Percentiles rank a stretch among this genome's conserved stretches.
Conservation (phyloP, 2,113 vertebrate species). For the Mustelus asterias region DNA sequence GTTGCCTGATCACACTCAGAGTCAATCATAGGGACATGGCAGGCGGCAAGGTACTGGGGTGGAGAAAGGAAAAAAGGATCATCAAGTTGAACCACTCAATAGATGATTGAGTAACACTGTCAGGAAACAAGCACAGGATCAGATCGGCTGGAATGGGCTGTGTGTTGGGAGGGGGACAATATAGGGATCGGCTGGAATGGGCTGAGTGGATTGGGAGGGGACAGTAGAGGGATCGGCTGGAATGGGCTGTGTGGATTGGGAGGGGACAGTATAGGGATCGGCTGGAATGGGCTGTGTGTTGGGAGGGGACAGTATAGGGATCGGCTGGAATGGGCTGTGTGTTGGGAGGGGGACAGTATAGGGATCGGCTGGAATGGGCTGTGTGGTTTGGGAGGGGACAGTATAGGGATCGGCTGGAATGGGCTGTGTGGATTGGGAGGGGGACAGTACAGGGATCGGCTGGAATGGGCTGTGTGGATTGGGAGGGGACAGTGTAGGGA, state of each 20-base stretch:
- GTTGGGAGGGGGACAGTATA: no score
- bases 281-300: no score
- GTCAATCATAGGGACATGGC: background rate
- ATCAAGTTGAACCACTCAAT: background rate
- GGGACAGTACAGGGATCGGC: background rate
- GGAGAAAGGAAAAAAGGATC: background rate
- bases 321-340: no score
- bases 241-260: no score
- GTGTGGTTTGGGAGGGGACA: background rate
- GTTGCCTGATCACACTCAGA: background rate
- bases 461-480: no score
- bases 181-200: background rate
- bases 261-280: no score
- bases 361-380: no score
- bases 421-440: background rate
- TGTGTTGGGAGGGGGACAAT: background rate
- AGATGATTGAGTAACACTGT: background rate
- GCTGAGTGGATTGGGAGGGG: background rate
- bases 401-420: background rate
- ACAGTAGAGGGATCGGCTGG: no score
- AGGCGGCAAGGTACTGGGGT: background rate
- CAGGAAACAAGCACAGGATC: background rate
- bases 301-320: no score
- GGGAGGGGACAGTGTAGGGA: background rate
- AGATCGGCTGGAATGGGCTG: background rate